Conservation (phyloP, 2,888 invertebrate genomes). For the Cheilosia soror region DNA sequence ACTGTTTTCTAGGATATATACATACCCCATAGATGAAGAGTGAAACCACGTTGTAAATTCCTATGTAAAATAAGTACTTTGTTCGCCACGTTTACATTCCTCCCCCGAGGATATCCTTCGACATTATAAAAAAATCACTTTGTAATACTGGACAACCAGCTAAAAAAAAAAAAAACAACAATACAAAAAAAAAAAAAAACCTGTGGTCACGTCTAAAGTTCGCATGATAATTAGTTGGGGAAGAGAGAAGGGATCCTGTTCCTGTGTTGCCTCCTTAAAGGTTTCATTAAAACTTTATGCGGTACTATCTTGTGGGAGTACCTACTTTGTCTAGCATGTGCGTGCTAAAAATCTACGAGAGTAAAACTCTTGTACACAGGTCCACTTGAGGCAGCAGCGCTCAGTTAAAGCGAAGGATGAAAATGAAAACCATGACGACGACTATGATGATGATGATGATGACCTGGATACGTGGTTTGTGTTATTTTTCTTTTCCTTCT, state of each 20-base stretch:
- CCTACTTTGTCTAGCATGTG: background rate
- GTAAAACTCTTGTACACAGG: background rate
- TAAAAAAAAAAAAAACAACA: slow-evolving; percentile 18
- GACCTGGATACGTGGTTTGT: slow-evolving; percentile 70
- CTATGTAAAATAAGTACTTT: slow-evolving; percentile 54
- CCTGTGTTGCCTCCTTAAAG: slow-evolving; percentile 50
- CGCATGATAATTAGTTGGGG: slow-evolving; percentile 67
- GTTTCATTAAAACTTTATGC: slow-evolving; percentile 67
- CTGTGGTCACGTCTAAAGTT: slow-evolving; percentile 65
- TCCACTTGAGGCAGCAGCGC: slow-evolving; percentile 30
- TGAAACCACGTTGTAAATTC: slow-evolving; percentile 1
- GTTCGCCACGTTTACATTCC: slow-evolving; percentile 43
- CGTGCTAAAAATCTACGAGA: background rate
- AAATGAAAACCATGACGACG: slow-evolving; percentile 31
- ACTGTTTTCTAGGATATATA: background rate
- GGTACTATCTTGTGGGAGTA: slow-evolving; percentile 11
- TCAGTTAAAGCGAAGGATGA: slow-evolving; percentile 37
- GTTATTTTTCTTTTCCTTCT: slow-evolving; percentile 47
- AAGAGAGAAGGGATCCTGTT: slow-evolving; percentile 14
- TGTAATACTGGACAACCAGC: slow-evolving; percentile 42
- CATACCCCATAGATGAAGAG: background rate
- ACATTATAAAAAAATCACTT: slow-evolving; percentile 62
- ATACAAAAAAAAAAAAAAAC: slow-evolving; percentile 15
- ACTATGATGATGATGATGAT: slow-evolving; percentile 26
- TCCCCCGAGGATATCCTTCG: slow-evolving; percentile 32